phyloP scores from a whole-genome alignment of 92 coral and sea anemone genomes.

The Porites lobata region DNA sequence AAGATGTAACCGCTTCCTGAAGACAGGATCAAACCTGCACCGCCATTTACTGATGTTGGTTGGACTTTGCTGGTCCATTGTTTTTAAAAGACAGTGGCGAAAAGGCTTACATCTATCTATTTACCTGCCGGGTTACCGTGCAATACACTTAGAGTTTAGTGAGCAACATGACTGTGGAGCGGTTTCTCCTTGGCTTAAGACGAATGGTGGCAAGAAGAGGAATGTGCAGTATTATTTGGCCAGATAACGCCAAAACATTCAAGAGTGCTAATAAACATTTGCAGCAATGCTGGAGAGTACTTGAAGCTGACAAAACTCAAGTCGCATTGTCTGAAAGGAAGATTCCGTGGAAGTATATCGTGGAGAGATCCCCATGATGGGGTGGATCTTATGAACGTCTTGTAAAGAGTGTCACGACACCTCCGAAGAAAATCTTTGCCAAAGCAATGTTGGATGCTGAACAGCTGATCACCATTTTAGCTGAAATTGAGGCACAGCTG shows the following conservation, averaged over 20 bases:
- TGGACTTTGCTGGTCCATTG: conserved; percentile 61
- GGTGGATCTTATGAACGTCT: conserved; percentile 52
- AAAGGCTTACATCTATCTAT: conserved; percentile 58
- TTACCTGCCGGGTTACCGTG: conserved; percentile 62
- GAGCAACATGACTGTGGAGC: conserved; percentile 30
- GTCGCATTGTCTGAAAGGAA: conserved; percentile 47
- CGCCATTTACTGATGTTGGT: conserved; percentile 57
- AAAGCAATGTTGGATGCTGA: conserved; percentile 59
- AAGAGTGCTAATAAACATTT: conserved; percentile 47
- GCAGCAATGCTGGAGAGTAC: conserved; percentile 34
- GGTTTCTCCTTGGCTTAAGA: conserved; percentile 48
- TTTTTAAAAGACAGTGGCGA: conserved; percentile 49
- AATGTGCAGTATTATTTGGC: conserved; percentile 22
- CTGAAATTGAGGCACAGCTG: conserved; percentile 48
- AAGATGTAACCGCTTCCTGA: conserved; percentile 58
- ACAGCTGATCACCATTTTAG: conserved; percentile 3
- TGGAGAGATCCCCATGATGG: conserved; percentile 54
- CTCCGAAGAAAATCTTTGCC: conserved; percentile 44
- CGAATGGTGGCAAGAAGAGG: conserved; percentile 25
- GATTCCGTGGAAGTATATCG: conserved; percentile 42
- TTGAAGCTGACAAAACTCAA: conserved; percentile 40
- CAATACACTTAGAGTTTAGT: conserved; percentile 52
- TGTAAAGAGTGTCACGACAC: conserved; percentile 44
- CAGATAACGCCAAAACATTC: conserved; percentile 69
- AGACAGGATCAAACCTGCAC: conserved; percentile 56